Base-by-base conservation (phyloP, 1,140 invertebrate genomes). In the Rhyacophila brunnea region DNA sequence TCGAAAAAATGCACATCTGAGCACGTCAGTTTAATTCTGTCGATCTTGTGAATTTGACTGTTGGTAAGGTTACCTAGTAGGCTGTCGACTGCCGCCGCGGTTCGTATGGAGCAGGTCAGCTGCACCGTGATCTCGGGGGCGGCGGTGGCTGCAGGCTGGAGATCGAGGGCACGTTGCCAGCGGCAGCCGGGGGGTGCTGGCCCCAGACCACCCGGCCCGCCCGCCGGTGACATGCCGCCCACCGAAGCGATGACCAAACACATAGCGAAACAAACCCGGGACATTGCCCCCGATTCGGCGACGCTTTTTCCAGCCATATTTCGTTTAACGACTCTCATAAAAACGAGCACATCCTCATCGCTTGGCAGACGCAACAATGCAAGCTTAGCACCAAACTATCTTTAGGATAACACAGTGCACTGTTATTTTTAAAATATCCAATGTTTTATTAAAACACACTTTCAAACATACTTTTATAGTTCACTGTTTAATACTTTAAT, bases 1-100 rank as follows among this genome's bases (percentile, higher is more conserved):
- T 91, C 88, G 70, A 89, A 89, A 75, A 90, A 89, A 49, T 89
- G 74, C 58, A 87, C 81, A 75, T 91, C 89, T 67, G 85, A 90
- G 72, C 90, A 93, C 68, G 89, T 85, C 50, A 92, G 74, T 65
- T 81, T 82, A 45, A 92, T 74, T 51, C 85, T 84, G 65, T 83
- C 84, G 55, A 90, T 82, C 61, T 85, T 83, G 67, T 90, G 87
- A 60, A 82, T 78, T 68, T 79, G 77, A 66, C 83, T 86, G 60
- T 81, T 79, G 51, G 86, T 86, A 57, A 90, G 80, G 73, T 89
- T 88, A 68, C 84, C 85, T 65, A 90, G 78, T 35, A 90, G 80
- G 60, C 80, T 74, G 70, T 86, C 84, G 42, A 85, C 86, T 66
- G 83, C 85, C 59, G 83, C 83, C 70, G 90, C 87, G 18, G 87